phyloP scores from a whole-genome alignment of 2,113 vertebrate species.

The Labrus mixtus region DNA sequence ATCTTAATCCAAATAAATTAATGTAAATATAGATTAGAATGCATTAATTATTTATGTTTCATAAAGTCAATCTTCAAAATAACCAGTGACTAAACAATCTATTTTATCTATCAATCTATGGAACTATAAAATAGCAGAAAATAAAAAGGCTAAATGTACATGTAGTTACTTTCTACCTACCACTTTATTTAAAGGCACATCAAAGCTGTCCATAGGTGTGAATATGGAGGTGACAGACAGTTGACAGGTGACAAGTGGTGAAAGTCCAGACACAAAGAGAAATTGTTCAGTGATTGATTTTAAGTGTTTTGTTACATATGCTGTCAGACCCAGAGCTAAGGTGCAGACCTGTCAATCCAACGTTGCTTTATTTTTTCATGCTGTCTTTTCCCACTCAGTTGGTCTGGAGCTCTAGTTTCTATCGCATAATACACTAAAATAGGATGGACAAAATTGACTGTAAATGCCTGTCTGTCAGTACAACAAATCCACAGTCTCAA shows the following conservation, averaged over 20 bases:
- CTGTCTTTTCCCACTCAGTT: too few species aligned
- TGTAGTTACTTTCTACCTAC: too few species aligned
- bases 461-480: conserved; percentile 7
- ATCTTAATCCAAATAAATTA: too few species aligned
- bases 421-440: conserved; percentile 7
- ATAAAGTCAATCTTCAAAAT: not conserved
- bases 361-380: not conserved
- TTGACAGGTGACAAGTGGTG: not conserved
- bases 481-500: not conserved
- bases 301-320: not conserved
- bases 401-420: not conserved
- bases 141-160: too few species aligned
- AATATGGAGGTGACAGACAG: not conserved
- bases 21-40: not conserved
- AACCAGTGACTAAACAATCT: not conserved
- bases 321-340: not conserved
- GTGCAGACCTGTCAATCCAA: conserved; percentile 8
- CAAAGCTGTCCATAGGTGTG: too few species aligned
- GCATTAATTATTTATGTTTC: not conserved
- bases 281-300: not conserved
- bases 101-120: too few species aligned
- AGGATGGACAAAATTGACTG: conserved; percentile 2
- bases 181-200: too few species aligned
- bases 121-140: not conserved
- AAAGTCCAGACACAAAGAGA: not conserved